phyloP scores from a whole-genome alignment of 2,797 vertebrate species.

The Anguilla anguilla region DNA sequence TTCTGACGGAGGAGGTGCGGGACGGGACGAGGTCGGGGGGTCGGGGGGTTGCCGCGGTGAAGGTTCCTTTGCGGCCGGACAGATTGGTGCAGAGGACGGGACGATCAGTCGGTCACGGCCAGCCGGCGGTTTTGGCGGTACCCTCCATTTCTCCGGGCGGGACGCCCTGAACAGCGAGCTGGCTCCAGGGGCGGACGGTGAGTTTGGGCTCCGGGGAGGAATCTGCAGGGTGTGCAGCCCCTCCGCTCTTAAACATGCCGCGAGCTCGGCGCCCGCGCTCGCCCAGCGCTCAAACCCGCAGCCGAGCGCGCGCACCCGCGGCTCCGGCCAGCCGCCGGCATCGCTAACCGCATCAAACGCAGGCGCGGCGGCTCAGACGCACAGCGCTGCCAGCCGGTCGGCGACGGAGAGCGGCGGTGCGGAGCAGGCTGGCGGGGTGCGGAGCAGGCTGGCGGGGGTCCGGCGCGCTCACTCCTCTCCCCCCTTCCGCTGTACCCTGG shows the following conservation, averaged over 20 bases:
- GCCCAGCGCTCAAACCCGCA: neutral
- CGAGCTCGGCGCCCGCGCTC: neutral
- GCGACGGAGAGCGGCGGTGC: neutral
- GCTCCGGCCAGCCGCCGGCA: neutral
- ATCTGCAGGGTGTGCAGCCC: neutral
- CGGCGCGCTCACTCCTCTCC: conserved; percentile 68
- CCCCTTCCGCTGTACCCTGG: conserved; percentile 66
- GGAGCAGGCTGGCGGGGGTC: neutral
- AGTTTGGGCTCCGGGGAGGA: neutral
- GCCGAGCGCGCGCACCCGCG: neutral
- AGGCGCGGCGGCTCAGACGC: neutral
- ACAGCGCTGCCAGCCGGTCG: too few relatives aligned
- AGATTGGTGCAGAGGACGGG: neutral
- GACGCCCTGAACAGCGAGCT: neutral
- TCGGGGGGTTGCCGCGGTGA: conserved; percentile 37
- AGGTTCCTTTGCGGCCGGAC: neutral
- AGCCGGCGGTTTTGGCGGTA: neutral
- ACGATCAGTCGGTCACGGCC: conserved; percentile 54
- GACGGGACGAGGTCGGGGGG: conserved; percentile 30
- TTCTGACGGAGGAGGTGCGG: conserved; percentile 51
- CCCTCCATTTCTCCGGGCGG: neutral
- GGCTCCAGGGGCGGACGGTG: neutral
- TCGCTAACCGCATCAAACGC: neutral
- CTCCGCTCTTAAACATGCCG: neutral
- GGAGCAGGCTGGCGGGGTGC: neutral